Evolutionary conservation across 1,140 invertebrate species (phyloP).

Genomic region (Eurytemora carolleeae): DNA sequence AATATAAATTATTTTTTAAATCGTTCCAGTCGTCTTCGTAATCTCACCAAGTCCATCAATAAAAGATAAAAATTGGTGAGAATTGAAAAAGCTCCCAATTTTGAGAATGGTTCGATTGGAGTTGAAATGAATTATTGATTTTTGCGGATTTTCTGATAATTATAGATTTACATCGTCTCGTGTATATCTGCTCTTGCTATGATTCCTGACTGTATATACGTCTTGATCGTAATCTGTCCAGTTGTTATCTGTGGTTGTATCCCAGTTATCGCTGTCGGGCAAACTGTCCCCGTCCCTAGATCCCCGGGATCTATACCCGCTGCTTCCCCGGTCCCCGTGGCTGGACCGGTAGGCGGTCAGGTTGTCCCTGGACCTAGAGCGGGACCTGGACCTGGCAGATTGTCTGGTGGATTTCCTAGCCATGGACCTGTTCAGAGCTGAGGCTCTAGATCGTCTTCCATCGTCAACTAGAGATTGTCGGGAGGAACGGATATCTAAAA

Average conservation of each 20-base stretch:
- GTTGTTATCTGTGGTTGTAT: slow-evolving; percentile 48
- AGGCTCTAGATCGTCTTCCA: slow-evolving; percentile 5
- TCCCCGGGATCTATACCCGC: slow-evolving; percentile 15
- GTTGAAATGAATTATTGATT: no score
- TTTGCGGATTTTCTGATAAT: no score
- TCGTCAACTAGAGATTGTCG: slow-evolving; percentile 20
- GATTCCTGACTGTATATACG: slow-evolving; percentile 76
- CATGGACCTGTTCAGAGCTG: slow-evolving; percentile 1
- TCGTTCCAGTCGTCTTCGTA: no score
- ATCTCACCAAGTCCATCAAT: no score
- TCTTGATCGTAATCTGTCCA: slow-evolving; percentile 92
- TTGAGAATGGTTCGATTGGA: no score
- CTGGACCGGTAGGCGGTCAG: slow-evolving; percentile 17
- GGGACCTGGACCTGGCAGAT: slow-evolving; percentile 6
- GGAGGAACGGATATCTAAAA: slow-evolving; percentile 21
- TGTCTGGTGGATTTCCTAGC: slow-evolving; percentile 16
- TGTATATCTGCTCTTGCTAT: slow-evolving; percentile 39
- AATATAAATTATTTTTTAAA: no score
- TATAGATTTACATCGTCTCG: slow-evolving; percentile 14
- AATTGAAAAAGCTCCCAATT: no score
- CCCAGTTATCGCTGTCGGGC: slow-evolving; percentile 21
- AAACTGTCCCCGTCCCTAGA: slow-evolving; percentile 19
- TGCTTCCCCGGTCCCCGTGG: slow-evolving; percentile 15
- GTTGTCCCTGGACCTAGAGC: background rate
- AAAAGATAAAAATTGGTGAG: no score